Evolutionary conservation across 2,113 vertebrate species (phyloP).

Genomic region (Triplophysa siluroides): DNA sequence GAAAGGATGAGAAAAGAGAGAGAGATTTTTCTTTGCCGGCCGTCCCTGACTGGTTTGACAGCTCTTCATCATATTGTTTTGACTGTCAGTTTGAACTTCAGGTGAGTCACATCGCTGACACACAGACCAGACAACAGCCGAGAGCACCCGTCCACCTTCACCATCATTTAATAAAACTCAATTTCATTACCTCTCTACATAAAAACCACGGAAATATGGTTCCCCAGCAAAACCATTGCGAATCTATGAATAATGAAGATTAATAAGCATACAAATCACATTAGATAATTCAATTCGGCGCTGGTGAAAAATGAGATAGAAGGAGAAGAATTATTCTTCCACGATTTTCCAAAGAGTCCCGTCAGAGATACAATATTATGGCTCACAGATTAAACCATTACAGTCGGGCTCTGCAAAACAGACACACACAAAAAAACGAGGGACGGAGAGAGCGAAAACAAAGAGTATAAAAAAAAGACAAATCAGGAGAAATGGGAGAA

Average conservation of each 20-base stretch:
- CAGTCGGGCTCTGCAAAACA: constrained; percentile 51
- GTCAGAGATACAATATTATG: constrained; percentile 67
- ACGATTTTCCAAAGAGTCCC: constrained; percentile 66
- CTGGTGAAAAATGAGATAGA: constrained; percentile 65
- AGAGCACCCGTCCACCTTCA: constrained; percentile 5
- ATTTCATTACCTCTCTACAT: constrained; percentile 48
- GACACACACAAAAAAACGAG: constrained; percentile 2
- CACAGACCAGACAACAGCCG: constrained; percentile 20
- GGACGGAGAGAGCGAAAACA: constrained; percentile 1
- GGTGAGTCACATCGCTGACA: constrained; percentile 40
- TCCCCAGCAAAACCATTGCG: constrained; percentile 51
- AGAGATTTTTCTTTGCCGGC: constrained; percentile 28
- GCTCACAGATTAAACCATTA: constrained; percentile 64
- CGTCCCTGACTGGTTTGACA: constrained; percentile 21
- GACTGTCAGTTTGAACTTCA: constrained; percentile 29
- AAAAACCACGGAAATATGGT: constrained; percentile 42
- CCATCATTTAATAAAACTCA: constrained; percentile 36
- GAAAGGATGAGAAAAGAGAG: constrained; percentile 21
- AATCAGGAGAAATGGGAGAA: not conserved
- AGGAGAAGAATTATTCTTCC: constrained; percentile 64
- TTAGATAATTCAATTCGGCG: constrained; percentile 70
- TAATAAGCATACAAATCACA: constrained; percentile 69
- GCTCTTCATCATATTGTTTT: constrained; percentile 21
- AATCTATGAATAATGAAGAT: constrained; percentile 66
- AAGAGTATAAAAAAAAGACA: not conserved